These are phyloP conservation scores for Dufourea novaeangliae DNA, from an alignment of 1,140 invertebrate species.

Conservation along the genomic window DNA sequence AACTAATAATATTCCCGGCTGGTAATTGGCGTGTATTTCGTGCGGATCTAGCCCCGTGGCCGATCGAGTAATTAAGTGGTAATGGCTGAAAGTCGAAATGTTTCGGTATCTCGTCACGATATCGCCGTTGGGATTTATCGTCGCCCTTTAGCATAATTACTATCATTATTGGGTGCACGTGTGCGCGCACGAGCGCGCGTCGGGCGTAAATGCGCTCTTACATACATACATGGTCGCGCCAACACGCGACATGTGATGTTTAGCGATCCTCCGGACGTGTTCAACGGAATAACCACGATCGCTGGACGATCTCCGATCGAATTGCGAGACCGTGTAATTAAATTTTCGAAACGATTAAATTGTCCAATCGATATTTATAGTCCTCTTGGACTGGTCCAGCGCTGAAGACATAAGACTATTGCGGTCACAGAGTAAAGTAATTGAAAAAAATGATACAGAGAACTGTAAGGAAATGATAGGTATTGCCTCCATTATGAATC, in stretches of 20 bases:
- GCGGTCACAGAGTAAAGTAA: no score
- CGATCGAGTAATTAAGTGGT: slow-evolving; percentile 60
- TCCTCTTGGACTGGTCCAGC: no score
- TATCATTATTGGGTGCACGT: slow-evolving; percentile 63
- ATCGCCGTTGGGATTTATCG: slow-evolving; percentile 54
- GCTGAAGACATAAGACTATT: no score
- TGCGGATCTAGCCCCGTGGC: background rate
- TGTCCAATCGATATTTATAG: background rate
- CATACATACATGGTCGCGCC: background rate
- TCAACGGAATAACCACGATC: background rate
- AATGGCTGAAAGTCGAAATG: slow-evolving; percentile 55
- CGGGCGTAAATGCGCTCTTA: slow-evolving; percentile 47
- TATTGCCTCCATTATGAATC: no score
- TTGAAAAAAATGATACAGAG: no score
- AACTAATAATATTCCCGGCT: slow-evolving; percentile 30
- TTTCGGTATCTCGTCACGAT: slow-evolving; percentile 50
- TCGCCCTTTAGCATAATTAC: slow-evolving; percentile 70
- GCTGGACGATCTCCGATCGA: slow-evolving; percentile 13
- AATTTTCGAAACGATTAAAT: background rate
- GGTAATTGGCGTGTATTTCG: slow-evolving; percentile 34
- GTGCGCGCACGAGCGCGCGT: slow-evolving; percentile 30
- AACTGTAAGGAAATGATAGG: no score
- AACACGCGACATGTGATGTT: slow-evolving; percentile 27
- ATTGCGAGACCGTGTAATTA: slow-evolving; percentile 6
- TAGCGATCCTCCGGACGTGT: background rate